Evolutionary conservation across 1,140 invertebrate species (phyloP).

Genomic region (Camponotus floridanus): DNA sequence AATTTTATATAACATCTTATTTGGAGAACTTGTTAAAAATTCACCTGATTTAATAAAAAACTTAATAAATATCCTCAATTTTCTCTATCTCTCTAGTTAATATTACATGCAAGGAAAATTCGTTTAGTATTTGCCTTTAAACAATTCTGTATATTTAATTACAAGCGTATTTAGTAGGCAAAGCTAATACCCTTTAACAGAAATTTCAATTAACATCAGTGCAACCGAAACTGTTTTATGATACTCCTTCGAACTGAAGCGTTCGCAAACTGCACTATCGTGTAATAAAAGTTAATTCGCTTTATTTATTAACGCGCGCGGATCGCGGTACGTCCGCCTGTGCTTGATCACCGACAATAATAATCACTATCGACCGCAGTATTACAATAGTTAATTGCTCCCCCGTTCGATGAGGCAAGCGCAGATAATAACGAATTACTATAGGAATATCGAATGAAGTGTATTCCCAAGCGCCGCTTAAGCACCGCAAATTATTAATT

Average conservation of each 20-base stretch:
- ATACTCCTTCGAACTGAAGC: constrained; percentile 25
- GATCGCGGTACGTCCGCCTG: constrained; percentile 47
- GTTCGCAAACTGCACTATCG: constrained; percentile 37
- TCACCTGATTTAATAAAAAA: background rate
- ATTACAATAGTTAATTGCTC: constrained; percentile 65
- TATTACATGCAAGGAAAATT: background rate
- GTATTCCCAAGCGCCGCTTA: constrained; percentile 68
- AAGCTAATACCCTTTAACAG: constrained; percentile 41
- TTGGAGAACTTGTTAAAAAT: background rate
- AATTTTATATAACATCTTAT: background rate
- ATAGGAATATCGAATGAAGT: constrained; percentile 74
- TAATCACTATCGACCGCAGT: constrained; percentile 59
- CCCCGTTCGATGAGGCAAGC: constrained; percentile 66
- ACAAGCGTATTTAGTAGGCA: constrained; percentile 5
- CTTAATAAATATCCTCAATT: background rate
- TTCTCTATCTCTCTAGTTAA: background rate
- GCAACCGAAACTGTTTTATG: constrained; percentile 39
- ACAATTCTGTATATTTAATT: constrained; percentile 8
- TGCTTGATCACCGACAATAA: constrained; percentile 61
- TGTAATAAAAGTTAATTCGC: constrained; percentile 64
- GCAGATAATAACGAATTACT: constrained; percentile 72
- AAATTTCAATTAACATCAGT: constrained; percentile 45
- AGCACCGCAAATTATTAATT: constrained; percentile 75
- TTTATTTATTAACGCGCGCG: constrained; percentile 59
- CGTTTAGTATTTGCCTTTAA: constrained; percentile 8